Conservation (phyloP, 2,113 vertebrate species). For the Entelurus aequoreus region DNA sequence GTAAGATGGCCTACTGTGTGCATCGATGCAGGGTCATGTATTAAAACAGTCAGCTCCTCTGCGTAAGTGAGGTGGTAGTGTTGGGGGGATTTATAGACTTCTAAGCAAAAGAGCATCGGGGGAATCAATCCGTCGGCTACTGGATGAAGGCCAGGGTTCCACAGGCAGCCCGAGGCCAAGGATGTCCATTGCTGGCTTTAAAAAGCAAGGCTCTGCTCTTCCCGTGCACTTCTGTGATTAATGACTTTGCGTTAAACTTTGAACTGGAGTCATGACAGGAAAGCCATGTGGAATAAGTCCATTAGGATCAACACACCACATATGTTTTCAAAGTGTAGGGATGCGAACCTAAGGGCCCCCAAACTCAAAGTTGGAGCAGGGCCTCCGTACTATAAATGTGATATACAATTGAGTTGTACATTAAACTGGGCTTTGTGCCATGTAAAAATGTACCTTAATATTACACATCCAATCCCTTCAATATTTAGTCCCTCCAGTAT, state of each 20-base stretch:
- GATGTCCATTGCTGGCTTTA: constrained; percentile 43
- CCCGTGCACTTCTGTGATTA: constrained; percentile 46
- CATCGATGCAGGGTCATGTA: constrained; percentile 43
- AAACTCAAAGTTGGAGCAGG: not conserved
- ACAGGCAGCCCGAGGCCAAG: constrained; percentile 45
- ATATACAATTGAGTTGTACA: no score
- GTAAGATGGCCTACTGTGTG: constrained; percentile 32
- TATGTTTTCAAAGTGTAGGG: constrained; percentile 19
- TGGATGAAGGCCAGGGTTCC: constrained; percentile 45
- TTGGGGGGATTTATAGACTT: constrained; percentile 40
- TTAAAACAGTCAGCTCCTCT: constrained; percentile 41
- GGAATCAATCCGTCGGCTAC: constrained; percentile 54
- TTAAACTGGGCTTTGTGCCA: no score
- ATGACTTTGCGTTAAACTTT: constrained; percentile 42
- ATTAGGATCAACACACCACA: constrained; percentile 39
- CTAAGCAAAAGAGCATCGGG: constrained; percentile 32
- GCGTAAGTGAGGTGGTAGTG: constrained; percentile 34
- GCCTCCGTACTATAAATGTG: no score
- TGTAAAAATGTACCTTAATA: no score
- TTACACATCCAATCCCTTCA: no score
- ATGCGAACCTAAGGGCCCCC: not conserved
- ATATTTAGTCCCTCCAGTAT: no score
- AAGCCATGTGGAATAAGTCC: constrained; percentile 35
- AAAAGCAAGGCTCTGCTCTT: constrained; percentile 42
- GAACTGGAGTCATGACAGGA: constrained; percentile 34